Evolutionary conservation across 2,888 invertebrate genomes (phyloP).

Genomic region (Ectropis crepuscularia): DNA sequence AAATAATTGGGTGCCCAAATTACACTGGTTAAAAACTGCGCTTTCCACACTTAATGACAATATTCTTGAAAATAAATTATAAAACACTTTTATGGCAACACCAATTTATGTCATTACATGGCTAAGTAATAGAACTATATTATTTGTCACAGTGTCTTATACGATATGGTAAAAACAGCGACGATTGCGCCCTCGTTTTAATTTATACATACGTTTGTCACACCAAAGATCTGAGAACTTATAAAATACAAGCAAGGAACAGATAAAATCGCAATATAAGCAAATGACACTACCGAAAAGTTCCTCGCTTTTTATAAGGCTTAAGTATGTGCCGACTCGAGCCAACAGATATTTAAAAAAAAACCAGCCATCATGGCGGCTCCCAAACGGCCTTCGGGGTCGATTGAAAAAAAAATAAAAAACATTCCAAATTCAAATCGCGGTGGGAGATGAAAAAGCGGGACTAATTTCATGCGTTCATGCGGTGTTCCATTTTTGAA

Average conservation of each 20-base stretch:
- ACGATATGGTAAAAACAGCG: background rate
- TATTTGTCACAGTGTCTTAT: background rate
- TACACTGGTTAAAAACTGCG: constrained; percentile 3
- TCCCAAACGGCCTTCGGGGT: constrained; percentile 58
- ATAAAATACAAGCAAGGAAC: constrained; percentile 28
- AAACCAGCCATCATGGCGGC: constrained; percentile 72
- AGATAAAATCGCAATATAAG: constrained; percentile 39
- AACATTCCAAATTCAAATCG: constrained; percentile 70
- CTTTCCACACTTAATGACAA: constrained; percentile 3
- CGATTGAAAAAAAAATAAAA: constrained; percentile 57
- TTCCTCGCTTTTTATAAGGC: constrained; percentile 32
- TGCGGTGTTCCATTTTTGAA: constrained; percentile 76
- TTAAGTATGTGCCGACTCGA: constrained; percentile 37
- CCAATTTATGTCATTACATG: background rate
- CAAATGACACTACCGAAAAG: constrained; percentile 38
- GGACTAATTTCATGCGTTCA: constrained; percentile 80
- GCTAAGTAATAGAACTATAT: background rate
- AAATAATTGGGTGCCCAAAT: constrained; percentile 6
- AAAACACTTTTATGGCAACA: constrained; percentile 1
- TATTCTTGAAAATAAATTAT: constrained; percentile 6
- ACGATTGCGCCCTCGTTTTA: background rate
- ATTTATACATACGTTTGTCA: background rate
- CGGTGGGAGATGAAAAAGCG: constrained; percentile 79
- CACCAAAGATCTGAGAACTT: constrained; percentile 24
- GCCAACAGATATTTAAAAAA: constrained; percentile 67